Conservation (phyloP, 2,113 vertebrate genomes). For the Otis tarda region DNA sequence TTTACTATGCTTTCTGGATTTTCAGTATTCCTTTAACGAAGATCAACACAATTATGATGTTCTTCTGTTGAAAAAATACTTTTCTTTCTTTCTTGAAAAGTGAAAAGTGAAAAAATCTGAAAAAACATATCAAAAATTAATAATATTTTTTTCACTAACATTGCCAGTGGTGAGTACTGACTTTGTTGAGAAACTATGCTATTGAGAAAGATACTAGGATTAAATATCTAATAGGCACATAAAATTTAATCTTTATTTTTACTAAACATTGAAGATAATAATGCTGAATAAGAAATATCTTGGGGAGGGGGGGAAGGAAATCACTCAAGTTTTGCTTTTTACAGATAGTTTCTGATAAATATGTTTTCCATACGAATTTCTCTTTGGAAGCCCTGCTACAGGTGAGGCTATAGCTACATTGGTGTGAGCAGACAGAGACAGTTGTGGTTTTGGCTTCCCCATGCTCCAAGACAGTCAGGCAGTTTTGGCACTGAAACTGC, state of each 20-base stretch:
- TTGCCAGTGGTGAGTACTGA: background rate
- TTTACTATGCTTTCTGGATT: background rate
- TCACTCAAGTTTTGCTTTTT: background rate
- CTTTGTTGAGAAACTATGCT: background rate
- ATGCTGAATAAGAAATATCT: background rate
- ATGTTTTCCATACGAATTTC: background rate
- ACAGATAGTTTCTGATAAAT: background rate
- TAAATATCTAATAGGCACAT: background rate
- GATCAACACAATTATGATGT: background rate
- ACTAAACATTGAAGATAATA: background rate
- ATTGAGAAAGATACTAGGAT: background rate
- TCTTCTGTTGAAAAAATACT: background rate
- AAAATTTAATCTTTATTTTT: background rate
- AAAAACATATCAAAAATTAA: background rate
- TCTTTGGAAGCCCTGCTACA: background rate
- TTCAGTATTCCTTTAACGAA: background rate
- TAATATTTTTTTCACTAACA: background rate
- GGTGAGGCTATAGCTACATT: background rate
- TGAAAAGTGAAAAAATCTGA: background rate
- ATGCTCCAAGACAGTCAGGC: background rate
- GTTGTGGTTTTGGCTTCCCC: background rate
- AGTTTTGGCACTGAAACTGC: background rate
- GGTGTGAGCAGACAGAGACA: background rate
- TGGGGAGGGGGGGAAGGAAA: accelerated
- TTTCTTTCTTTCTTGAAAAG: background rate